These are phyloP conservation scores for Halictus quadricinctus DNA, from an alignment of 2,888 invertebrate species.

Conservation along the genomic window DNA sequence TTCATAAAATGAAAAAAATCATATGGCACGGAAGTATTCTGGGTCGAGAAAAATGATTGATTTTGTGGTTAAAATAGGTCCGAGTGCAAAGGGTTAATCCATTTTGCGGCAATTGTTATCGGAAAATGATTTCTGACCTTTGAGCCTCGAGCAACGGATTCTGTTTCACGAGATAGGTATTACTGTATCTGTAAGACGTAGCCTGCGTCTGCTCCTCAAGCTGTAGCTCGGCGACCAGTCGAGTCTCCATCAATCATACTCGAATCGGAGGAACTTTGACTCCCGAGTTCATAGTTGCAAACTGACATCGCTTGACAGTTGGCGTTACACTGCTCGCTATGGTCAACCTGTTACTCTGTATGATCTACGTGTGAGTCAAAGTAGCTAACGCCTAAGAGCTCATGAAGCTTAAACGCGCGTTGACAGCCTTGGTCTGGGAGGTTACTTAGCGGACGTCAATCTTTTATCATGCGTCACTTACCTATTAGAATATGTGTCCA, in stretches of 20 bases:
- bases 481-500: neutral
- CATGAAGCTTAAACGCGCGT: conserved; percentile 4
- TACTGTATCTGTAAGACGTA: neutral
- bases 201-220: neutral
- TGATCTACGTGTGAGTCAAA: conserved; percentile 16
- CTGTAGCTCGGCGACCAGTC: neutral
- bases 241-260: conserved; percentile 1
- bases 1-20: neutral
- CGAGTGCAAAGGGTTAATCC: neutral
- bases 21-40: neutral
- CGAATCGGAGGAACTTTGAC: neutral
- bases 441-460: neutral
- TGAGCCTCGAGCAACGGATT: neutral
- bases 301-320: conserved; percentile 8
- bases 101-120: neutral
- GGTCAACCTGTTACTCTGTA: conserved; percentile 17
- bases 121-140: neutral
- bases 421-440: neutral
- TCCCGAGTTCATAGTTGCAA: neutral
- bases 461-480: conserved; percentile 2
- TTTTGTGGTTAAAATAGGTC: neutral
- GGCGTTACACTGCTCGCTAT: neutral
- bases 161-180: neutral
- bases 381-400: neutral
- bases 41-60: neutral